These are phyloP conservation scores for Xanthia icteritia DNA, from an alignment of 2,888 invertebrate genomes.

Conservation along the genomic window DNA sequence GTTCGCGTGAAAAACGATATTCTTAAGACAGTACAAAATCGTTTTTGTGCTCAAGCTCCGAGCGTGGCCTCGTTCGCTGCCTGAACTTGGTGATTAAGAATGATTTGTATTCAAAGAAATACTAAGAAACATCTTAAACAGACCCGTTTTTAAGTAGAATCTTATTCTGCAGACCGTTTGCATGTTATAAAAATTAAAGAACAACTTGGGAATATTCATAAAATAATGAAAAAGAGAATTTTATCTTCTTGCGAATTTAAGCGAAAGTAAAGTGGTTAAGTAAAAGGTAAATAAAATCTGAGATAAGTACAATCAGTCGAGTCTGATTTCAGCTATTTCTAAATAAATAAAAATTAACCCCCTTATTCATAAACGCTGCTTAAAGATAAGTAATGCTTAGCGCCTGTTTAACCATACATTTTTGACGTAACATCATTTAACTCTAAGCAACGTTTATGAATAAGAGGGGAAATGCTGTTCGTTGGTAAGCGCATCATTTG, in stretches of 20 bases:
- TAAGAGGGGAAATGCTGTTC: no score
- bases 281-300: not conserved
- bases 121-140: slow-evolving; percentile 9
- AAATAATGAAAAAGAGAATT: not conserved
- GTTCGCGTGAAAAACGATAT: not conserved
- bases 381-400: no score
- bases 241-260: not conserved
- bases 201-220: slow-evolving; percentile 3
- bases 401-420: no score
- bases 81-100: slow-evolving; percentile 33
- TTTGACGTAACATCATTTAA: no score
- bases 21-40: slow-evolving; percentile 8
- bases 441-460: no score
- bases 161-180: slow-evolving; percentile 28
- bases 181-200: slow-evolving; percentile 2
- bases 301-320: not conserved
- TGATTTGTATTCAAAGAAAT: slow-evolving; percentile 32
- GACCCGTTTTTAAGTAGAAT: slow-evolving; percentile 7
- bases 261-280: not conserved
- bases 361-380: no score
- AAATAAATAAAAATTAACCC: no score
- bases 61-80: slow-evolving; percentile 41
- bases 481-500: no score
- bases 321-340: not conserved
- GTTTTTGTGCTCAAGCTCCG: slow-evolving; percentile 18